Evolutionary conservation across 2,888 invertebrate species (phyloP), one percentile per base, ranked within the genome.

Genomic region (Drosophila nr. fundita): DNA sequence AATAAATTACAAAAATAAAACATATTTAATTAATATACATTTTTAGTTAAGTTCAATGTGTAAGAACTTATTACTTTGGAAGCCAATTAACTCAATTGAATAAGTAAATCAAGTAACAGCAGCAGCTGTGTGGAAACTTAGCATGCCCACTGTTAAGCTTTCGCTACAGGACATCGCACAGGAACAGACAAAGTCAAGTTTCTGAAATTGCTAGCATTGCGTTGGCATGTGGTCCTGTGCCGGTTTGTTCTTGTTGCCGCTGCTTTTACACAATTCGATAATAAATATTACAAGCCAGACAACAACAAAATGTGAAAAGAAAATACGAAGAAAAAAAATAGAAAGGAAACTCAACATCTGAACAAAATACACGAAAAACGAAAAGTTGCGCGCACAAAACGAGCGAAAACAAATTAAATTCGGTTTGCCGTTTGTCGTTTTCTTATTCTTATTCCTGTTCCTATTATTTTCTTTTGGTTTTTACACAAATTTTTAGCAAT

Each of bases 241-340:
- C 32, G 45, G 30, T 32, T 50, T 38, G 40, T 53, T 60, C 49
- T 61, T 59, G 54, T 59, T 70, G 38, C 50, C 70, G 66, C 68
- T 69, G 52, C 55, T 71, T 70, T 75, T 82, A 76, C 82, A 82
- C 83, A 84, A 85, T 89, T 85, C 89, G 87, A 89, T 89, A 85
- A 85, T 89, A 85, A 85, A 85, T 85, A 89, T 89, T 85, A 89
- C 84, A 84, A 89, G 89, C 87, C 81, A 89, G 89, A 89, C 85
- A 75, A 84, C 73, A 80, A 70, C 27, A 60, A 34, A n/a, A 8
- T 8, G n/a, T 27, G n/a, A 13, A 64, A 42, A 36, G 45, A 24
- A 73, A 45, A 32, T 40, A 24, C 61, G 30, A 49, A 53, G 50
- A 34, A 65, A 64, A 45, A n/a, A 11, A 40, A 4, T 15, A 15